Conservation (phyloP, 2,797 vertebrate genomes). For the Sparus aurata region DNA sequence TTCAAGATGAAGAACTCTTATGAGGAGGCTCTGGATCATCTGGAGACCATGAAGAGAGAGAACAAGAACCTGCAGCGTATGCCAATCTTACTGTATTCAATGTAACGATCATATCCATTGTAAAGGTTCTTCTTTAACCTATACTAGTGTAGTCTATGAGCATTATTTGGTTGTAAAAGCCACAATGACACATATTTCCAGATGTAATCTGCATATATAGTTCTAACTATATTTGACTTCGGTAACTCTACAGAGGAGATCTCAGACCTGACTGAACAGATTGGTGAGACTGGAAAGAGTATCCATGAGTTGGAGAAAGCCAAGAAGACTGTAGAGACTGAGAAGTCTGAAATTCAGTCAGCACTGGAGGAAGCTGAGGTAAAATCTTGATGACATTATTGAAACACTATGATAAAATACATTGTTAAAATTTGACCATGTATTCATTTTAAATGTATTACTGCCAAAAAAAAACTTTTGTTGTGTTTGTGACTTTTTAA, state of each 20-base stretch:
- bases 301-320: conserved; percentile 91
- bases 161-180: no score
- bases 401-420: no score
- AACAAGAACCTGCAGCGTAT: conserved; percentile 90
- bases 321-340: conserved; percentile 89
- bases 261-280: conserved; percentile 90
- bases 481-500: conserved; percentile 39
- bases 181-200: neutral
- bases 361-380: conserved; percentile 92
- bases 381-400: conserved; percentile 7
- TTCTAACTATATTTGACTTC: no score
- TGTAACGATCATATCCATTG: no score
- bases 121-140: no score
- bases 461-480: no score
- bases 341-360: conserved; percentile 88
- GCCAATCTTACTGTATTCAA: neutral
- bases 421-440: no score
- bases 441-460: no score
- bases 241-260: conserved; percentile 86
- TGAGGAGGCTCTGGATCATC: conserved; percentile 89
- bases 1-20: conserved; percentile 94
- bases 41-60: conserved; percentile 90
- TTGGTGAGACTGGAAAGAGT: conserved; percentile 89
- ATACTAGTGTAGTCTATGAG: no score
- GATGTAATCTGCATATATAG: no score